Conservation (phyloP, 2,797 vertebrate genomes). For the Chrosomus eos region DNA sequence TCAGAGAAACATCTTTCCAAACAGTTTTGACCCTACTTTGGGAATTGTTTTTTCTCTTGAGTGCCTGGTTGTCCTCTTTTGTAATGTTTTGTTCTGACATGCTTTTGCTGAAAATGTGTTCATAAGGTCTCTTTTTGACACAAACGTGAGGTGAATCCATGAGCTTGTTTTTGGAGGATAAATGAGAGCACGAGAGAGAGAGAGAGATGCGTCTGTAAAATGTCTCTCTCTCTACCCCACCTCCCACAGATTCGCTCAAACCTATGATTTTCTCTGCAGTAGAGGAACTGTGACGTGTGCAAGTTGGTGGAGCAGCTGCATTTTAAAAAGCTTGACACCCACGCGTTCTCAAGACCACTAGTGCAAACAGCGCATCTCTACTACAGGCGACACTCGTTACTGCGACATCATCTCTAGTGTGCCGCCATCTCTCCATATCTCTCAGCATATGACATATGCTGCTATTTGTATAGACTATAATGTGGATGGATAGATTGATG, state of each 20-base stretch:
- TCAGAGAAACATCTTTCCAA: neutral
- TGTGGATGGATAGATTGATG: neutral
- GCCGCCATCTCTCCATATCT: slow-evolving; percentile 61
- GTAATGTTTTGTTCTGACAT: neutral
- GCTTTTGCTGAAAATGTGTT: neutral
- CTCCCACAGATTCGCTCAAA: slow-evolving; percentile 82
- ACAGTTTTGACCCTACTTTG: slow-evolving; percentile 1
- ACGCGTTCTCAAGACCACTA: slow-evolving; percentile 80
- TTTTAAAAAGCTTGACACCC: slow-evolving; percentile 83
- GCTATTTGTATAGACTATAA: neutral
- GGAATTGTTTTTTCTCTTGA: neutral
- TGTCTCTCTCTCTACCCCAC: slow-evolving; percentile 64
- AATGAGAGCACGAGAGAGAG: slow-evolving; percentile 57
- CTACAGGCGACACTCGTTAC: neutral
- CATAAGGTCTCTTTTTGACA: neutral
- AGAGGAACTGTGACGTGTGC: slow-evolving; percentile 80
- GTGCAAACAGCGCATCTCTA: slow-evolving; percentile 71
- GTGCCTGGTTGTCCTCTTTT: neutral
- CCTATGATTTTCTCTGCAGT: slow-evolving; percentile 85
- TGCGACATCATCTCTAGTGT: slow-evolving; percentile 73
- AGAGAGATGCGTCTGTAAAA: slow-evolving; percentile 74
- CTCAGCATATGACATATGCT: neutral
- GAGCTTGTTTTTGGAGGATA: slow-evolving; percentile 38
- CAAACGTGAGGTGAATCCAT: slow-evolving; percentile 21
- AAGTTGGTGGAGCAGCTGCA: slow-evolving; percentile 81